A percentile compares a stretch with the other conserved stretches of the same genome.
phyloP scores from a whole-genome alignment of 2,888 invertebrate species.

The Dusona sp. region DNA sequence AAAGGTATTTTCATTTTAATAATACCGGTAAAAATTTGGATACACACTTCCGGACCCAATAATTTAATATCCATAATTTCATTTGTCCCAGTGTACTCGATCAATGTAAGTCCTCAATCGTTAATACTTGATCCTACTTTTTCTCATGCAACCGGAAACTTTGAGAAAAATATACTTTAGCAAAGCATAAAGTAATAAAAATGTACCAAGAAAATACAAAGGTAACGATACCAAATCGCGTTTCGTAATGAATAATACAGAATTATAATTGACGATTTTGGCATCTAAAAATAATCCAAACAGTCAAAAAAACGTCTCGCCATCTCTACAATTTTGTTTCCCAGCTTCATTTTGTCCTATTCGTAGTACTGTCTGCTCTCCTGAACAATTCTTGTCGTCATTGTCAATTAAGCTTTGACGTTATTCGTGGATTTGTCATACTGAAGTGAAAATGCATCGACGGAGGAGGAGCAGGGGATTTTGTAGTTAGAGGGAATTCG shows the following conservation, averaged over 20 bases:
- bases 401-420: conserved; percentile 18
- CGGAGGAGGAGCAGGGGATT: no score
- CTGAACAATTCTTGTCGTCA: conserved; percentile 5
- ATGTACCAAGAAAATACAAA: neutral
- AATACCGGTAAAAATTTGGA: neutral
- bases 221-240: neutral
- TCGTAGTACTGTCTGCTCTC: neutral
- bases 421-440: neutral
- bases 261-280: neutral
- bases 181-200: neutral
- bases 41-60: neutral
- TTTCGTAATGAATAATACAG: neutral
- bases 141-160: neutral
- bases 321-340: neutral
- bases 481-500: neutral
- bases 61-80: neutral
- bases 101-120: no score
- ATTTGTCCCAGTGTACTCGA: neutral
- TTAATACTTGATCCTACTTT: neutral
- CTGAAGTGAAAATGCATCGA: neutral
- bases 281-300: neutral
- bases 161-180: neutral
- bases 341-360: neutral
- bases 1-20: neutral
- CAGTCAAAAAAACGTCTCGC: neutral